These are phyloP conservation scores for Gymnocheta viridis DNA, from an alignment of 2,888 invertebrate species.

Conservation along the genomic window DNA sequence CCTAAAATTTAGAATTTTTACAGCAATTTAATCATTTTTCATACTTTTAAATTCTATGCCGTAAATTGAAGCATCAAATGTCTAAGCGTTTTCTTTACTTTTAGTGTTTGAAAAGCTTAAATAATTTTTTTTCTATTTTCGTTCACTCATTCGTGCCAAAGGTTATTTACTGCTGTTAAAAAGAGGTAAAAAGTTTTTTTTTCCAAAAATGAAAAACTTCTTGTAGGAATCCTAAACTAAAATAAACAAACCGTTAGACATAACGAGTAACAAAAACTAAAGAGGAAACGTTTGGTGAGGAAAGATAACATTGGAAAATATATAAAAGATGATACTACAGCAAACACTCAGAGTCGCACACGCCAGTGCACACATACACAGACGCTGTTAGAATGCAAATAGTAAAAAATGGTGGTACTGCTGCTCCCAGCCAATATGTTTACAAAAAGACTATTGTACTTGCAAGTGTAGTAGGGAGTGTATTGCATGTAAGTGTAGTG, in stretches of 20 bases:
- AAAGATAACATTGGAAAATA: conserved; percentile 61
- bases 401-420: background rate
- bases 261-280: conserved; percentile 39
- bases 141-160: conserved; percentile 14
- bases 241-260: conserved; percentile 51
- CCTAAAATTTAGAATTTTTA: too few relatives aligned
- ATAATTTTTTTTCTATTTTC: background rate
- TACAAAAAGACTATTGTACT: conserved; percentile 24
- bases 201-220: conserved; percentile 40
- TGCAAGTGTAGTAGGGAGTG: conserved; percentile 30
- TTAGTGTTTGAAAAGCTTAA: background rate
- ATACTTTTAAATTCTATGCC: too few relatives aligned
- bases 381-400: background rate
- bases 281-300: conserved; percentile 60
- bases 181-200: conserved; percentile 37
- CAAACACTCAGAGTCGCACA: conserved; percentile 16
- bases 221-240: conserved; percentile 57
- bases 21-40: too few relatives aligned
- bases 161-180: conserved; percentile 59
- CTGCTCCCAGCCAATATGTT: conserved; percentile 5
- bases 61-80: too few relatives aligned
- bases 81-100: background rate
- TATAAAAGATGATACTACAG: conserved; percentile 47
- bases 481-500: conserved; percentile 2
- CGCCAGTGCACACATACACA: background rate